Base-by-base conservation (phyloP, 2,888 invertebrate genomes). In the Odontocolon sp. region DNA sequence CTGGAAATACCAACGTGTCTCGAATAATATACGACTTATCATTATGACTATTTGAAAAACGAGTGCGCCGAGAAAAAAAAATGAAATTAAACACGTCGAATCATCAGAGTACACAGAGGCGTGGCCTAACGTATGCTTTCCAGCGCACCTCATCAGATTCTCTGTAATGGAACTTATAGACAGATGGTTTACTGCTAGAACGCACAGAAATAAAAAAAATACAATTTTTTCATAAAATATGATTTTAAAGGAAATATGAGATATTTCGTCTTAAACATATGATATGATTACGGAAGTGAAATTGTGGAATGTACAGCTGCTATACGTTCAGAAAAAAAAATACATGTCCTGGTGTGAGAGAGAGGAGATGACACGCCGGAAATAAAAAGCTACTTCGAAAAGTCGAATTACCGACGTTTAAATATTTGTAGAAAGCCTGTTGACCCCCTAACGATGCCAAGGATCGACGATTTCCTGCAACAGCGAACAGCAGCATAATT, bases 21-120 rank as follows among this genome's bases (percentile, higher is more conserved):
- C 75, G 69, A n/a, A n/a, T n/a, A 59, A 69, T 64, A 42, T 47
- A 61, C 42, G 59, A 67, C 52, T 67, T 61, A 68, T 70, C 59
- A 14, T 52, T 47, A 50, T 36, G 57, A 23, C 59, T 61, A 54
- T 75, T 74, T 50, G 68, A 57, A 56, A 33, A n/a, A 61, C 36
- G 16, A 6, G 54, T 23, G 1, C 28, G 18, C 3, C 56, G 21
- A 6, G 8, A 8, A 50, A 40, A 38, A 21, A 61, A 38, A 40
- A 36, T 38, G 69, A 69, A 75, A 75, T 75, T 70, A 66, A 70
- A 76, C 59, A 36, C 66, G 59, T 66, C 59, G 71, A 80, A 78
- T 78, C 74, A 72, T 75, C 71, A 74, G 45, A 63, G 71, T 77
- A 77, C 71, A 80, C 68, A 77, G 52, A 77, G 80, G 78, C 66